Conservation (phyloP, 2,113 vertebrate genomes). For the Rhagologus leucostigma region DNA sequence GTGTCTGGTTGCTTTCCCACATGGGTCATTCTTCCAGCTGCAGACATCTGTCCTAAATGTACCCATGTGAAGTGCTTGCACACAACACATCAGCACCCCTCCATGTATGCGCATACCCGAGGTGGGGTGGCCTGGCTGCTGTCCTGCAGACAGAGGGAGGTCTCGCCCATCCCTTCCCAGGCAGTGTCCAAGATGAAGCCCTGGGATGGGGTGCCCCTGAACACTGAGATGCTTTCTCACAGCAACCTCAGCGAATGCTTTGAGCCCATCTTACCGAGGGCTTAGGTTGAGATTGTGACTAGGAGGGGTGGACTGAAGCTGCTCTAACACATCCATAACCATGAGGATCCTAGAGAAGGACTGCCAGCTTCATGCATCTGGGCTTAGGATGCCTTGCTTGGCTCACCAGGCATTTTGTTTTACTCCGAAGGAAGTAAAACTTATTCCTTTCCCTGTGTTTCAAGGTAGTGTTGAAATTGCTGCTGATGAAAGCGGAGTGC, state of each 20-base stretch:
- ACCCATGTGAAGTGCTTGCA: neutral
- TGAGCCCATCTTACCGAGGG: neutral
- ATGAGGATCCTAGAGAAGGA: neutral
- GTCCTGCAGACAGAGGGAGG: neutral
- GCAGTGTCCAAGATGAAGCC: neutral
- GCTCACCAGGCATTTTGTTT: neutral
- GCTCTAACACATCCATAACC: neutral
- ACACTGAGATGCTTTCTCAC: neutral
- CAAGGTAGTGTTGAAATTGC: neutral
- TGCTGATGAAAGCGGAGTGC: neutral
- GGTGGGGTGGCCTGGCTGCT: neutral
- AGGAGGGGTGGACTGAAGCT: neutral
- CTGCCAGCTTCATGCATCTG: neutral
- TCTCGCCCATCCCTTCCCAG: neutral
- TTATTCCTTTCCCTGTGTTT: neutral
- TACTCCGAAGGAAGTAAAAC: neutral
- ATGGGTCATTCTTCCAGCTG: neutral
- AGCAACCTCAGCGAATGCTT: neutral
- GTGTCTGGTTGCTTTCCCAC: neutral
- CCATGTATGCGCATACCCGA: fast-evolving
- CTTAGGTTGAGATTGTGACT: neutral
- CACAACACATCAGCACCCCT: neutral
- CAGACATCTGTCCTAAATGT: neutral
- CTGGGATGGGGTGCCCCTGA: neutral
- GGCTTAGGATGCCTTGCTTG: neutral